phyloP scores from a whole-genome alignment of 1,140 invertebrate species.

The Chironomus striatipennis region DNA sequence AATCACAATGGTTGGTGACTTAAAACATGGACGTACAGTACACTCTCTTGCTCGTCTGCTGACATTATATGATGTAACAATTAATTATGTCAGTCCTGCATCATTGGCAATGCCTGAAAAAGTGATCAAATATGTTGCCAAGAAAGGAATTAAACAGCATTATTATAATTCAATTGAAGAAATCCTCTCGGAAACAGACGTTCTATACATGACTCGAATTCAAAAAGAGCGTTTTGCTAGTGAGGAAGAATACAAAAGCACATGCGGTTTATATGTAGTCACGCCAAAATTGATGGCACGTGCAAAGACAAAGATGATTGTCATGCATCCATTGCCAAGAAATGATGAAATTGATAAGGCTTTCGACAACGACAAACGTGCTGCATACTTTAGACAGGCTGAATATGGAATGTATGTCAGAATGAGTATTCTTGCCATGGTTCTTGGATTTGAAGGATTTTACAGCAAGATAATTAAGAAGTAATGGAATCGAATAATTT shows the following conservation, averaged over 20 bases:
- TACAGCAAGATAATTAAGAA: not conserved
- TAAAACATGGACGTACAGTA: slow-evolving; percentile 96
- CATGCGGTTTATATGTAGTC: slow-evolving; percentile 77
- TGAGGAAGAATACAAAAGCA: slow-evolving; percentile 79
- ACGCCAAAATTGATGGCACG: slow-evolving; percentile 92
- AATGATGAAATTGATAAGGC: slow-evolving; percentile 90
- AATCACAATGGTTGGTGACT: slow-evolving; percentile 89
- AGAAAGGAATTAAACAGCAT: slow-evolving; percentile 72
- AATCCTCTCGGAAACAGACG: slow-evolving; percentile 86
- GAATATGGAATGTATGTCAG: slow-evolving; percentile 97
- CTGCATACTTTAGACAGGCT: slow-evolving; percentile 97
- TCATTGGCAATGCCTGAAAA: slow-evolving; percentile 84
- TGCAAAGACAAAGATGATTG: slow-evolving; percentile 88
- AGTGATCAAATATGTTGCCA: slow-evolving; percentile 67
- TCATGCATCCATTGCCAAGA: slow-evolving; percentile 95
- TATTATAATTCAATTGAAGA: slow-evolving; percentile 65
- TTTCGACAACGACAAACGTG: slow-evolving; percentile 91
- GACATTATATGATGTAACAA: slow-evolving; percentile 80
- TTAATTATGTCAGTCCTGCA: slow-evolving; percentile 82
- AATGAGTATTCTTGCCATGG: slow-evolving; percentile 92
- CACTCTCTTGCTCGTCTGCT: slow-evolving; percentile 90
- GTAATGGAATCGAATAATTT: not conserved
- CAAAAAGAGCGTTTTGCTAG: slow-evolving; percentile 86
- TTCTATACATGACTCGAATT: slow-evolving; percentile 96
- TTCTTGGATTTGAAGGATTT: slow-evolving; percentile 53